phyloP scores from a whole-genome alignment of 2,113 vertebrate genomes.

The Amphiprion ocellaris region DNA sequence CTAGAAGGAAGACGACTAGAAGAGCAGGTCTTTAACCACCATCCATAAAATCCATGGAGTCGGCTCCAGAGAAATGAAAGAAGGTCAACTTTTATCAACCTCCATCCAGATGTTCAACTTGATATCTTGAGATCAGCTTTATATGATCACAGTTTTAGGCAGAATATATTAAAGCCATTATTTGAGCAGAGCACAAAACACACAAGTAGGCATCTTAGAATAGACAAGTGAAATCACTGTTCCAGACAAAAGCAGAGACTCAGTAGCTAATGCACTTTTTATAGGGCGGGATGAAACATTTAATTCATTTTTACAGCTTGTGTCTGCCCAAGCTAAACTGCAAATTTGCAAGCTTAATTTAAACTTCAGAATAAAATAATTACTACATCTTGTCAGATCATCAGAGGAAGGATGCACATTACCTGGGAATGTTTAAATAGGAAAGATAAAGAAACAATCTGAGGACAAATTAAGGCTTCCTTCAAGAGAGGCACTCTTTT shows the following conservation, averaged over 20 bases:
- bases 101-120: too few relatives aligned
- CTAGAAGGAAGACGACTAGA: too few relatives aligned
- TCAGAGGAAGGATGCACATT: neutral
- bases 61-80: too few relatives aligned
- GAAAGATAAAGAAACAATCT: neutral
- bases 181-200: slow-evolving; percentile 1
- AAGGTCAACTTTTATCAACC: too few relatives aligned
- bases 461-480: slow-evolving; percentile 15
- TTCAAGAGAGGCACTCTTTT: slow-evolving; percentile 22
- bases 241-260: neutral
- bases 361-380: neutral
- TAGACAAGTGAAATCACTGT: neutral
- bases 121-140: neutral
- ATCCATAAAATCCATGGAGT: too few relatives aligned
- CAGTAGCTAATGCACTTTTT: slow-evolving; percentile 23
- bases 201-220: neutral
- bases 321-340: neutral
- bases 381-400: neutral
- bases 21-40: too few relatives aligned
- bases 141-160: neutral
- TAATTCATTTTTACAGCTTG: slow-evolving; percentile 4
- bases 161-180: neutral
- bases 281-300: neutral
- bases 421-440: slow-evolving; percentile 35
- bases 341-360: slow-evolving; percentile 3